These are phyloP conservation scores for Drosophila colorata DNA, from an alignment of 2,888 invertebrate species.

Conservation along the genomic window DNA sequence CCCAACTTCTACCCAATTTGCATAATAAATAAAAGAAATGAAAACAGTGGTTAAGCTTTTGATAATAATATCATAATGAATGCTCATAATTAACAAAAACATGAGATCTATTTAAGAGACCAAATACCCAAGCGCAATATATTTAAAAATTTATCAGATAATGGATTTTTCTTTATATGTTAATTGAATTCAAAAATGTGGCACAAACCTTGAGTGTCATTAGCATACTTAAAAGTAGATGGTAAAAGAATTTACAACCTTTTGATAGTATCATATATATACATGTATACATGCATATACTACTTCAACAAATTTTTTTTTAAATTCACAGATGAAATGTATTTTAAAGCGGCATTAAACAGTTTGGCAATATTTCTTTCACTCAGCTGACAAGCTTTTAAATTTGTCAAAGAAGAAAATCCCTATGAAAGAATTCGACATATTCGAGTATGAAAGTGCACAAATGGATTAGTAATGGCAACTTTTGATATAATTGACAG, in stretches of 20 bases:
- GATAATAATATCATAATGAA: background rate
- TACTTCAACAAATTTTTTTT: background rate
- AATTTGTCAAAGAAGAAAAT: background rate
- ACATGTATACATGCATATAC: background rate
- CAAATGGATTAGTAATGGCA: conserved; percentile 30
- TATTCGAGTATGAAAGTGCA: background rate
- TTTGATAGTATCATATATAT: background rate
- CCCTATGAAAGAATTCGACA: background rate
- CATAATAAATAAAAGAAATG: background rate
- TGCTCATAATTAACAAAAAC: background rate
- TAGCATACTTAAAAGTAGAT: background rate
- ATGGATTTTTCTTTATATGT: background rate
- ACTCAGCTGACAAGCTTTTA: background rate
- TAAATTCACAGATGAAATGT: background rate
- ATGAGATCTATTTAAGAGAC: background rate
- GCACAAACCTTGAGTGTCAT: background rate
- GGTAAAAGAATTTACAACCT: background rate
- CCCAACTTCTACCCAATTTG: background rate
- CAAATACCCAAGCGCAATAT: background rate
- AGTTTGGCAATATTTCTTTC: too few relatives aligned
- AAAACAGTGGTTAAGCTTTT: background rate
- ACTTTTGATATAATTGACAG: conserved; percentile 21
- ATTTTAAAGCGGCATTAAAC: background rate
- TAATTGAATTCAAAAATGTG: background rate
- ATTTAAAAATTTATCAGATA: background rate